These are phyloP conservation scores for Lampropteryx suffumata DNA, from an alignment of 2,888 invertebrate species.

Conservation along the genomic window DNA sequence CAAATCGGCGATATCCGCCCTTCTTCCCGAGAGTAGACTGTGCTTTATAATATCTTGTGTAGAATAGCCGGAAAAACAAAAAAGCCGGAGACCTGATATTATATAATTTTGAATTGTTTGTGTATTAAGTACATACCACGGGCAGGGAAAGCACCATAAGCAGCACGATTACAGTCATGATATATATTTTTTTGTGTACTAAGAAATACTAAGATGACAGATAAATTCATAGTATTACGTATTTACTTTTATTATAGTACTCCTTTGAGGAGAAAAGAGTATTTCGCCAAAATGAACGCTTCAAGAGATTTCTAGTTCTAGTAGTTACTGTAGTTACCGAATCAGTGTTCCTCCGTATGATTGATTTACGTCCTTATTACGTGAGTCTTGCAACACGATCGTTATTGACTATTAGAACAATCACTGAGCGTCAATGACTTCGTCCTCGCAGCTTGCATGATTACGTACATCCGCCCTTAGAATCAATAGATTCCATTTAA, in stretches of 20 bases:
- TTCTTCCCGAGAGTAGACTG: constrained; percentile 33
- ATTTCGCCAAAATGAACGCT: too few species aligned
- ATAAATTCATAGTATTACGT: too few species aligned
- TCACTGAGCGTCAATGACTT: constrained; percentile 27
- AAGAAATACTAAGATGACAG: too few species aligned
- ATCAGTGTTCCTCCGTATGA: not conserved
- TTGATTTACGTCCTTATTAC: constrained; percentile 6
- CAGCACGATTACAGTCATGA: too few species aligned
- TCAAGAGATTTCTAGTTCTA: too few species aligned
- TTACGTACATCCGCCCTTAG: constrained; percentile 33
- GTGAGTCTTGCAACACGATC: constrained; percentile 3
- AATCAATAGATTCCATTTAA: constrained; percentile 25
- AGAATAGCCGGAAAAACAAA: constrained; percentile 5
- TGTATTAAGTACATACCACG: too few species aligned
- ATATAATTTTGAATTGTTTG: too few species aligned
- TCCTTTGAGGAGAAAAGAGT: too few species aligned
- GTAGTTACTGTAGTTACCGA: too few species aligned
- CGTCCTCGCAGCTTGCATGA: constrained; percentile 28
- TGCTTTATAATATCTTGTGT: not conserved
- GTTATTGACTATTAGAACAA: constrained; percentile 26
- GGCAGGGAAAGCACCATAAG: too few species aligned
- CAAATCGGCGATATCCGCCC: constrained; percentile 76
- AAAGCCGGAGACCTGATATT: not conserved
- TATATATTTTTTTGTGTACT: too few species aligned
- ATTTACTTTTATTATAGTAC: too few species aligned